Conservation (phyloP, 2,888 invertebrate species). For the Caenorhabditis doughertyi region DNA sequence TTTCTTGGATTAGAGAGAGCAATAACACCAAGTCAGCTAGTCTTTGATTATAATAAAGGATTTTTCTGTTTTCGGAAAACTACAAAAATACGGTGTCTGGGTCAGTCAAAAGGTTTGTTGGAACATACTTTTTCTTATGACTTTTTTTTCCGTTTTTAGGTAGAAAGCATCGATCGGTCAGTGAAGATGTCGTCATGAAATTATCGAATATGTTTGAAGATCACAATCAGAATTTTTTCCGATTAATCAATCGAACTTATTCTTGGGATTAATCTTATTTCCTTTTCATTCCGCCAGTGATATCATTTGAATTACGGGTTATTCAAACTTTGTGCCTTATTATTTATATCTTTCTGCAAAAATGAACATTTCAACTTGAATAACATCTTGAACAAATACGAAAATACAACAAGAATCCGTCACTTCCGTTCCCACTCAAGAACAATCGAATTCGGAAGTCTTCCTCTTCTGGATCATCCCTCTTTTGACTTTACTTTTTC, state of each 20-base stretch:
- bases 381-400: neutral
- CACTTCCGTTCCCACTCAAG: slow-evolving; percentile 16
- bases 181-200: slow-evolving; percentile 31
- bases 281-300: slow-evolving; percentile 5
- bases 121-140: neutral
- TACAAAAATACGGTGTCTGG: slow-evolving; percentile 74
- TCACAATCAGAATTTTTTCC: slow-evolving; percentile 77
- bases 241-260: slow-evolving; percentile 71
- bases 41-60: slow-evolving; percentile 96
- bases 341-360: neutral
- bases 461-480: neutral
- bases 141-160: slow-evolving; percentile 55
- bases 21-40: slow-evolving; percentile 92
- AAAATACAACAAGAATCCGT: slow-evolving; percentile 6
- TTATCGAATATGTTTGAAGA: slow-evolving; percentile 68
- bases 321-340: slow-evolving; percentile 15
- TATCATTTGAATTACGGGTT: slow-evolving; percentile 34
- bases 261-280: slow-evolving; percentile 59
- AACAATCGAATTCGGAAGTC: slow-evolving; percentile 42
- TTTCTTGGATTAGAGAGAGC: slow-evolving; percentile 89
- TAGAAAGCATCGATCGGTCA: slow-evolving; percentile 74
- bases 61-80: slow-evolving; percentile 89
- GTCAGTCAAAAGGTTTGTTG: slow-evolving; percentile 72
- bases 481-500: neutral
- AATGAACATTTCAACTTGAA: slow-evolving; percentile 30